A percentile compares a stretch with the other conserved stretches of the same genome.
phyloP scores from a whole-genome alignment of 2,797 vertebrate species.

The Decapterus maruadsi region DNA sequence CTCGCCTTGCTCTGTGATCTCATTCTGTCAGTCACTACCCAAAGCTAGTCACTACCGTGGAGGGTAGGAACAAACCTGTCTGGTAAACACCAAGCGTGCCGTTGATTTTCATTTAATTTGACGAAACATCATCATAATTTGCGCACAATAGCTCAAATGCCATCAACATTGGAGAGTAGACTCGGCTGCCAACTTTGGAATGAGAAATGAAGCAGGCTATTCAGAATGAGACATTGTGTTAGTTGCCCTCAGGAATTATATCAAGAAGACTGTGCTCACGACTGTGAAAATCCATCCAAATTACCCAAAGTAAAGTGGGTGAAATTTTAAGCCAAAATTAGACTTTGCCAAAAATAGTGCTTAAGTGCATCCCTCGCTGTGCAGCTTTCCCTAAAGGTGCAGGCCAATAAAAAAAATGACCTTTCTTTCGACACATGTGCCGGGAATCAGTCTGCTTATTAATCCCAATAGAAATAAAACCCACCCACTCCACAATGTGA shows the following conservation, averaged over 20 bases:
- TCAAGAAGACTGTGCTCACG: not conserved
- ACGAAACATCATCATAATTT: not conserved
- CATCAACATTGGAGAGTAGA: not conserved
- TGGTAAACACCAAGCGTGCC: not conserved
- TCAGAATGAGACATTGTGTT: not conserved
- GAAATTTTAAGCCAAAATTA: slow-evolving; percentile 11
- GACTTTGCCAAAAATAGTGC: slow-evolving; percentile 7
- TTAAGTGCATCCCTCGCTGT: slow-evolving; percentile 6
- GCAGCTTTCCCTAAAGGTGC: slow-evolving; percentile 27
- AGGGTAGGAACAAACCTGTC: not conserved
- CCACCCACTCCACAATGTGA: slow-evolving; percentile 8
- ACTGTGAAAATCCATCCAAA: slow-evolving; percentile 3
- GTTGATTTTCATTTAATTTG: slow-evolving; percentile 20
- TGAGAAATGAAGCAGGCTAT: not conserved
- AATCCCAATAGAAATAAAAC: slow-evolving; percentile 35
- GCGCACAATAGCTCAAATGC: not conserved
- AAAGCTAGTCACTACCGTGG: not conserved
- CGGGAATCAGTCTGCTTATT: not conserved
- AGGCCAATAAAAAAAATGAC: slow-evolving; percentile 21
- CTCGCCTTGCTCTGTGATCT: not conserved
- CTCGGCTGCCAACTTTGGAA: not conserved
- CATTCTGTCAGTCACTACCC: slow-evolving; percentile 11
- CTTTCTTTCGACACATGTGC: slow-evolving; percentile 30
- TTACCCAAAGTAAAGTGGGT: not conserved
- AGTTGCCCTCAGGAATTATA: not conserved